Conservation (phyloP, 2,888 invertebrate genomes). For the Cheilosia pagana region DNA sequence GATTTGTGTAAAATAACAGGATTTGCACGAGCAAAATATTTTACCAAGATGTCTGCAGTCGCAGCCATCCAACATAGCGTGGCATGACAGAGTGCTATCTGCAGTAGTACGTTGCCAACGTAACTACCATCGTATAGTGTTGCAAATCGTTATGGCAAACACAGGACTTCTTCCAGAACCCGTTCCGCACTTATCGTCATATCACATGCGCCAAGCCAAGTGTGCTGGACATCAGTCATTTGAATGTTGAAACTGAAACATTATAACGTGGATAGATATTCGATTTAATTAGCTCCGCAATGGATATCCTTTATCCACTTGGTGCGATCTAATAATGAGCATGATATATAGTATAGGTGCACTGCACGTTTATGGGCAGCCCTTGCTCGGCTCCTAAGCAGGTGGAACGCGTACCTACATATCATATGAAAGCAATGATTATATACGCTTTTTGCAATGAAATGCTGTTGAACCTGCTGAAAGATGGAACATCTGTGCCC, state of each 20-base stretch:
- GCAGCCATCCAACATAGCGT: slow-evolving; percentile 29
- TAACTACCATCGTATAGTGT: slow-evolving; percentile 2
- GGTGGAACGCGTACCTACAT: slow-evolving; percentile 14
- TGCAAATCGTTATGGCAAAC: slow-evolving; percentile 32
- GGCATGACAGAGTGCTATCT: slow-evolving; percentile 39
- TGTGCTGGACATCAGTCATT: slow-evolving; percentile 65
- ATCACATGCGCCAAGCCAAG: slow-evolving; percentile 44
- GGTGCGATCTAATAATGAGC: slow-evolving; percentile 35
- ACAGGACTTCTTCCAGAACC: not conserved
- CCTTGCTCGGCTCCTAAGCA: slow-evolving; percentile 10
- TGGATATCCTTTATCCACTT: slow-evolving; percentile 22
- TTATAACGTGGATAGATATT: slow-evolving; percentile 65
- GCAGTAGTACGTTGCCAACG: not conserved
- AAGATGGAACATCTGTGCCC: slow-evolving; percentile 48
- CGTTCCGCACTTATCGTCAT: slow-evolving; percentile 52
- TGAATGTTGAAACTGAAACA: slow-evolving; percentile 49
- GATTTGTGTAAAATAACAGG: slow-evolving; percentile 72
- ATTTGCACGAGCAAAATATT: slow-evolving; percentile 49
- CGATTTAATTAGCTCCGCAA: slow-evolving; percentile 46
- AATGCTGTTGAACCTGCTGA: slow-evolving; percentile 66
- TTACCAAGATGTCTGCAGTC: slow-evolving; percentile 7
- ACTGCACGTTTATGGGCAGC: not conserved
- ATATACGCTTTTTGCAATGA: slow-evolving; percentile 31
- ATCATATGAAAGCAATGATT: slow-evolving; percentile 17
- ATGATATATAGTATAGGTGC: slow-evolving; percentile 20